Conservation (phyloP, 2,888 invertebrate genomes). For the Dichetophora obliterata region DNA sequence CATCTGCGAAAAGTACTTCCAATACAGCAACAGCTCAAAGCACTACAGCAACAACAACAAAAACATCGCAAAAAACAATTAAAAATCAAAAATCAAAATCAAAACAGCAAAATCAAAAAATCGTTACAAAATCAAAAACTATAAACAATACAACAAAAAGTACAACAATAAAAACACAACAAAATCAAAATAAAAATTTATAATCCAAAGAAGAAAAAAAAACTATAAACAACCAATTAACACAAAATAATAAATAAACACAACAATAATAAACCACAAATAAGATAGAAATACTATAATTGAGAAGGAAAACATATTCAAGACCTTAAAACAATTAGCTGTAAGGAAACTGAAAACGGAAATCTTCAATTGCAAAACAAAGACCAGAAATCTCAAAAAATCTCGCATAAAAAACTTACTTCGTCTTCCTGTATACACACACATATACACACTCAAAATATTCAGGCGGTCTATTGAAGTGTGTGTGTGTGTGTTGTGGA, state of each 20-base stretch:
- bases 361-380: constrained; percentile 27
- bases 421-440: constrained; percentile 7
- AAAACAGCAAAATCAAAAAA: constrained; percentile 35
- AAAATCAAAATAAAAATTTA: constrained; percentile 28
- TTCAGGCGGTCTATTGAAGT: background rate
- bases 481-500: constrained; percentile 38
- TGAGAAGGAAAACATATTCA: constrained; percentile 41
- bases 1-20: constrained; percentile 39
- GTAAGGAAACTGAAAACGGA: constrained; percentile 34
- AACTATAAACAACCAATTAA: constrained; percentile 16
- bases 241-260: constrained; percentile 19
- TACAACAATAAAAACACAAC: constrained; percentile 34
- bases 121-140: constrained; percentile 29
- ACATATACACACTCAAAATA: background rate
- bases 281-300: constrained; percentile 38
- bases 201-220: constrained; percentile 39
- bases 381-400: background rate
- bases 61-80: constrained; percentile 42
- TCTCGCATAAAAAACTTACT: background rate
- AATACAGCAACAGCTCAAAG: constrained; percentile 35
- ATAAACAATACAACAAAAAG: constrained; percentile 33
- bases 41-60: constrained; percentile 27
- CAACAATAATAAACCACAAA: constrained; percentile 34
- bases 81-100: constrained; percentile 35
- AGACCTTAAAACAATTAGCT: background rate